Evolutionary conservation across 1,140 invertebrate genomes (phyloP), one percentile per base, ranked within the genome.

Genomic region (Leptoteleia sp.): DNA sequence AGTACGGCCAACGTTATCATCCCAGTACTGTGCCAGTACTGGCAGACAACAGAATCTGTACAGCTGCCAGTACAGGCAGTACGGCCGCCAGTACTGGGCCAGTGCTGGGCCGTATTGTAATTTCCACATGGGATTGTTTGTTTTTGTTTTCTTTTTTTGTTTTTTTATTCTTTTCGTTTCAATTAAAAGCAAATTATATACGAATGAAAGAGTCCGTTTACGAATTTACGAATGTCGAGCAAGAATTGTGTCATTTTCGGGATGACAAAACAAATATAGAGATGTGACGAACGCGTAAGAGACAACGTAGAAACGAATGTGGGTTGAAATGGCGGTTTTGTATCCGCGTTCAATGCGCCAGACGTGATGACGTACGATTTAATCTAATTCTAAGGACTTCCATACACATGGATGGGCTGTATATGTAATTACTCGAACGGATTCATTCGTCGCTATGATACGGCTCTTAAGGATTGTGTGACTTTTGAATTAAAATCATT

Each of bases 401-500:
- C n/a, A 84, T 88, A 85, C 68, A 87, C 88, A 85, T 85, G 78
- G 87, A 87, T 86, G 81, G 87, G 83, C 83, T 87, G 83, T n/a
- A n/a, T 87, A 87, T 86, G 85, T 87, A 84, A 82, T 86, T 82
- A 84, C 57, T 80, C 72, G 81, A 84, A 62, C 43, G 50, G 83
- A 81, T 85, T 84, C 68, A 85, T 82, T 83, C 81, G 79, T 86
- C 59, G 82, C 83, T 84, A 84, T 82, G 76, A 83, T 80, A 83
- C 85, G 87, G 87, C 85, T 86, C 77, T 84, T 87, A 87, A 81
- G 78, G 82, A 87, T 75, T 81, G 84, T 88, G 85, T 87, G 87
- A 89, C 88, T 89, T 89, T 88, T 85, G 68, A 87, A 89, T 88
- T 89, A 88, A 88, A 88, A 87, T n/a, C 77, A 85, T 88, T 89